These are phyloP conservation scores for Leguminivora glycinivorella DNA, from an alignment of 1,140 invertebrate genomes.

Conservation along the genomic window DNA sequence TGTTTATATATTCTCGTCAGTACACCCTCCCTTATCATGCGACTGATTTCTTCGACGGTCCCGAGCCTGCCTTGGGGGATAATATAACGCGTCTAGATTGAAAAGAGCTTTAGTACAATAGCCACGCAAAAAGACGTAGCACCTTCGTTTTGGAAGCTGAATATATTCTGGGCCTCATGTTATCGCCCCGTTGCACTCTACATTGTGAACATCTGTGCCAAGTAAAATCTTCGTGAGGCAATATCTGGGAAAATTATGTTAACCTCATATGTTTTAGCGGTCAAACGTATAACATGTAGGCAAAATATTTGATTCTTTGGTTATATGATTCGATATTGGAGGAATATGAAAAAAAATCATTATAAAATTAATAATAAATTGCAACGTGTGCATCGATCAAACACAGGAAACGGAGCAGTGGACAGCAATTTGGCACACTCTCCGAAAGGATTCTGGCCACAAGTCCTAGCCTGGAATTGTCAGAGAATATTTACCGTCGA, in stretches of 20 bases:
- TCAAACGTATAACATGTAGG: background rate
- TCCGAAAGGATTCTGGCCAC: too few species aligned
- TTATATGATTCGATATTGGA: too few species aligned
- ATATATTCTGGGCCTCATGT: constrained; percentile 14
- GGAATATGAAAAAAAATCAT: too few species aligned
- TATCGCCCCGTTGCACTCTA: constrained; percentile 19
- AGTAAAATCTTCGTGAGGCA: constrained; percentile 8
- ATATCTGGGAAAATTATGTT: constrained; percentile 19
- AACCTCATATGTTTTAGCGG: background rate
- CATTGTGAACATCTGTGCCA: constrained; percentile 19
- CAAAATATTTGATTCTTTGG: background rate
- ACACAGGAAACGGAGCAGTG: too few species aligned
- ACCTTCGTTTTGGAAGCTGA: background rate
- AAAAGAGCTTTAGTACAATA: background rate
- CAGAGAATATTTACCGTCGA: too few species aligned
- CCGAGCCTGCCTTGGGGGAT: background rate
- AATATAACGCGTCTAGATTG: background rate
- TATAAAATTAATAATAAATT: too few species aligned
- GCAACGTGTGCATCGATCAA: too few species aligned
- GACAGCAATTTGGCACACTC: too few species aligned
- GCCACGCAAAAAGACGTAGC: background rate
- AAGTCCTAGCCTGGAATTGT: too few species aligned
- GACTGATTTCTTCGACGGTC: constrained; percentile 3
- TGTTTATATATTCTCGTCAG: constrained; percentile 6
- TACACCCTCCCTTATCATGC: constrained; percentile 8